phyloP scores from a whole-genome alignment of 2,888 invertebrate genomes.

The Rotaria sp. region DNA sequence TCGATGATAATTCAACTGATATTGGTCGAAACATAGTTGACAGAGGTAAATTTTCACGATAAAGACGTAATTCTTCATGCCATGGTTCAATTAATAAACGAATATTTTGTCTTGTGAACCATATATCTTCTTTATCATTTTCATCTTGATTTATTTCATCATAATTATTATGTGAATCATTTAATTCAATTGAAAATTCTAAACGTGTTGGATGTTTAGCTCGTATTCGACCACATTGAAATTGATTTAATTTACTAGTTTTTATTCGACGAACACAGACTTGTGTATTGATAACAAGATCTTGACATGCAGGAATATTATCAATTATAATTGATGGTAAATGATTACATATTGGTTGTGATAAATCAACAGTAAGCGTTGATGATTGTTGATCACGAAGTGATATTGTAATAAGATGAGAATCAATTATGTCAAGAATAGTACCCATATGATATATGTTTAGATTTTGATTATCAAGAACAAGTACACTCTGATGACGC shows the following conservation, averaged over 20 bases:
- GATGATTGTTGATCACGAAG: neutral
- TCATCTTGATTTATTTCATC: neutral
- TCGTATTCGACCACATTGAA: neutral
- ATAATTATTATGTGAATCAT: neutral
- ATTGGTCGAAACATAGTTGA: neutral
- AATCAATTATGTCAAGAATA: slow-evolving; percentile 7
- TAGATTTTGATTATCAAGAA: neutral
- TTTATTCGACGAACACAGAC: neutral
- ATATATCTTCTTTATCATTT: neutral
- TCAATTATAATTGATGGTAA: slow-evolving; percentile 1
- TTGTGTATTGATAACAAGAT: neutral
- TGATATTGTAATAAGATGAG: neutral
- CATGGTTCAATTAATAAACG: slow-evolving; percentile 29
- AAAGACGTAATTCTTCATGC: slow-evolving; percentile 17
- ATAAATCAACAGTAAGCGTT: neutral
- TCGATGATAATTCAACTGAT: neutral
- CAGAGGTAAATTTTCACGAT: neutral
- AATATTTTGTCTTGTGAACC: slow-evolving; percentile 29
- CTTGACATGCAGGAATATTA: slow-evolving; percentile 26
- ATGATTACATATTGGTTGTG: neutral
- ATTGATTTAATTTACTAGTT: neutral
- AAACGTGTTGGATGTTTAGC: slow-evolving; percentile 4
- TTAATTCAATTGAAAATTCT: slow-evolving; percentile 10
- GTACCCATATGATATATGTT: neutral
- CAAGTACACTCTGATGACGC: slow-evolving; percentile 9